Evolutionary conservation across 2,113 vertebrate species (phyloP).

Genomic region (Cervus canadensis): DNA sequence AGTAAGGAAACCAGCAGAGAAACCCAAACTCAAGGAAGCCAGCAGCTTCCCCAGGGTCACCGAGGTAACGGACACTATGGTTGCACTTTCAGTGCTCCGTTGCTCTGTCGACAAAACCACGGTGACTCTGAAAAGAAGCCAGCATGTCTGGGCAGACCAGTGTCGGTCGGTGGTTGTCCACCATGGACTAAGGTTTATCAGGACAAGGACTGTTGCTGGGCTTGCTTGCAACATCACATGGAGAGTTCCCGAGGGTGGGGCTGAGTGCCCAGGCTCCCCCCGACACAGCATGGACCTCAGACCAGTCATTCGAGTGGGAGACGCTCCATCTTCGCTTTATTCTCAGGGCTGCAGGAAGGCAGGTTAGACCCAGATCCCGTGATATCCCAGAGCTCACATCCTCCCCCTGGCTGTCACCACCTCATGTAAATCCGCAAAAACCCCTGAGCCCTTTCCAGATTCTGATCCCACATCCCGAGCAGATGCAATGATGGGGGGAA

Average conservation of each 20-base stretch:
- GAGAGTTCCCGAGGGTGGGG: neutral
- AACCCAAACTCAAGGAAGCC: neutral
- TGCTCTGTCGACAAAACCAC: neutral
- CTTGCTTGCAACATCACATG: neutral
- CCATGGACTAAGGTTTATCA: neutral
- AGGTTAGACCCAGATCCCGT: rapidly evolving
- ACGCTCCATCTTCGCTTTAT: neutral
- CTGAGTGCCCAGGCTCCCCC: rapidly evolving
- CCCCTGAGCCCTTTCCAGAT: neutral
- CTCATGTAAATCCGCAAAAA: neutral
- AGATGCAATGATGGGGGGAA: neutral
- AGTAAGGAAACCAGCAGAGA: neutral
- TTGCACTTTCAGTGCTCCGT: neutral
- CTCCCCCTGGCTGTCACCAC: neutral
- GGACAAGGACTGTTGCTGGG: neutral
- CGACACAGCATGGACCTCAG: neutral
- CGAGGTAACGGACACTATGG: neutral
- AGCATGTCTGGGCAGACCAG: neutral
- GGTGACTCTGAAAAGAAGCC: neutral
- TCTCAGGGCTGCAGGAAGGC: neutral
- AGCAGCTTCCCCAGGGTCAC: neutral
- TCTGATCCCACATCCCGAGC: neutral
- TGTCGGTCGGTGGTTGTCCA: neutral
- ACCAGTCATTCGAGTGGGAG: neutral
- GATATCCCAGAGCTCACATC: neutral